These are phyloP conservation scores for Bradypodion pumilum DNA, from an alignment of 2,797 vertebrate genomes.

Conservation along the genomic window DNA sequence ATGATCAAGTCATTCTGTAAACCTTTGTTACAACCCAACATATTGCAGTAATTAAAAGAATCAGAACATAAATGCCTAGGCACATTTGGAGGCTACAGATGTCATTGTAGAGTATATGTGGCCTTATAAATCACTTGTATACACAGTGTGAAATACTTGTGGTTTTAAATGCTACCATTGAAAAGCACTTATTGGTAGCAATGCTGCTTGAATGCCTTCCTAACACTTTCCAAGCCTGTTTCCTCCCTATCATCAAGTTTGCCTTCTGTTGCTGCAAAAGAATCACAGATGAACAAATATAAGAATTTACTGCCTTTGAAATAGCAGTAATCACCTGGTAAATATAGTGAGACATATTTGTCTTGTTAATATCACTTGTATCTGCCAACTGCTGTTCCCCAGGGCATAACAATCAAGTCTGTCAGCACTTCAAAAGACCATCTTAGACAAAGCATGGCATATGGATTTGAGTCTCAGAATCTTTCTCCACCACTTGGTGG, in stretches of 20 bases:
- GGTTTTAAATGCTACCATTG: slow-evolving; percentile 46
- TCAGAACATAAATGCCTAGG: slow-evolving; percentile 25
- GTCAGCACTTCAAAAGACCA: slow-evolving; percentile 7
- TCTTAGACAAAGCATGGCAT: slow-evolving; percentile 29
- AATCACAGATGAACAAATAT: slow-evolving; percentile 49
- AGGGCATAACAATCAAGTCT: slow-evolving; percentile 57
- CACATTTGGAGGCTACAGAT: slow-evolving; percentile 59
- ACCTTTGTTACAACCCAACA: slow-evolving; percentile 49
- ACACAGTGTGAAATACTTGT: slow-evolving; percentile 42
- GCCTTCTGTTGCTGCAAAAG: slow-evolving; percentile 45
- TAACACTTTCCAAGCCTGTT: not conserved
- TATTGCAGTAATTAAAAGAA: slow-evolving; percentile 63
- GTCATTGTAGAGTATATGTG: slow-evolving; percentile 44
- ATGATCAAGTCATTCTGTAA: slow-evolving; percentile 29
- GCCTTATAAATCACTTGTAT: slow-evolving; percentile 44
- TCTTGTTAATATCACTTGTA: slow-evolving; percentile 62
- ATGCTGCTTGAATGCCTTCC: slow-evolving; percentile 11
- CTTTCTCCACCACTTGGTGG: slow-evolving; percentile 52
- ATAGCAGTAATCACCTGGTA: slow-evolving; percentile 60
- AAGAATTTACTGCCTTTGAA: slow-evolving; percentile 59
- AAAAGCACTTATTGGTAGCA: slow-evolving; percentile 41
- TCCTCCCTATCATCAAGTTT: slow-evolving; percentile 32
- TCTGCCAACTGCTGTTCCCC: slow-evolving; percentile 54
- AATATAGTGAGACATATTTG: slow-evolving; percentile 60
- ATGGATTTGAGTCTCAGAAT: slow-evolving; percentile 46